Evolutionary conservation across 2,113 vertebrate genomes (phyloP).

Genomic region (Hoplias malabaricus): DNA sequence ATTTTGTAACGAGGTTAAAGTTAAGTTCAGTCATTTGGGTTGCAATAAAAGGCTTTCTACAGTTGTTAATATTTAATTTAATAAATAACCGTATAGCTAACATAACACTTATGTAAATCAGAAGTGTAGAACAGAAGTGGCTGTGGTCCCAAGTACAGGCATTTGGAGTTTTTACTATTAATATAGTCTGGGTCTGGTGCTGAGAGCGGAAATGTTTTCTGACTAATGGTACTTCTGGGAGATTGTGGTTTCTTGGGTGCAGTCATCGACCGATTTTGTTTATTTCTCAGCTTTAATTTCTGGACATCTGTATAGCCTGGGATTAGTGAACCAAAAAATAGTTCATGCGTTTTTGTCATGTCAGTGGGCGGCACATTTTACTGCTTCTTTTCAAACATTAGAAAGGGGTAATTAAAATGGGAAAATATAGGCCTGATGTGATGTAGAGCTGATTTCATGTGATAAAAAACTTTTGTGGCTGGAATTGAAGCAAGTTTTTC

Average conservation of each 20-base stretch:
- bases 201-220: neutral
- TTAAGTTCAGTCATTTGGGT: neutral
- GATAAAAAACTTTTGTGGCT: neutral
- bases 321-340: neutral
- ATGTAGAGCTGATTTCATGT: neutral
- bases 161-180: neutral
- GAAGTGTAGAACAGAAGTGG: neutral
- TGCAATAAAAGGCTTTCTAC: neutral
- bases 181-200: neutral
- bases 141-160: neutral
- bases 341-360: neutral
- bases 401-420: neutral
- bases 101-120: too few relatives aligned
- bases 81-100: too few relatives aligned
- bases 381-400: neutral
- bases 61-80: too few relatives aligned
- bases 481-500: neutral
- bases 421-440: neutral
- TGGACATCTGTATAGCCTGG: neutral
- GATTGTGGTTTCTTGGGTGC: neutral
- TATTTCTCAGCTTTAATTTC: neutral
- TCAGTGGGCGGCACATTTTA: neutral
- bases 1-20: neutral
- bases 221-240: neutral
- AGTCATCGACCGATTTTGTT: neutral